Evolutionary conservation across 1,140 invertebrate genomes (phyloP).

Genomic region (Brachionus calyciflorus): DNA sequence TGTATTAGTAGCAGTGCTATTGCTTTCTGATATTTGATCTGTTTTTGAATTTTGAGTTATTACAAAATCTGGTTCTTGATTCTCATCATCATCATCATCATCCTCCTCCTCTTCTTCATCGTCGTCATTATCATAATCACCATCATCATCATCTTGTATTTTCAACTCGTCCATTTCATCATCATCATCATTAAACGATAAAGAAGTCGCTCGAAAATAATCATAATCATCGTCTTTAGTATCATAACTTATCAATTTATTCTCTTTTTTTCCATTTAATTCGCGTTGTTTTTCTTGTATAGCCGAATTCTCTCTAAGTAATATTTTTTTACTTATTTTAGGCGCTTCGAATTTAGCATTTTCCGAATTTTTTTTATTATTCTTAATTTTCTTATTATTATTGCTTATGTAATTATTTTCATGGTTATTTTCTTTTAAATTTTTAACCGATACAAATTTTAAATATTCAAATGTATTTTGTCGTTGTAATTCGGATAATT

Average conservation of each 20-base stretch:
- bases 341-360: not conserved
- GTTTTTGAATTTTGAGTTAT: constrained; percentile 20
- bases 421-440: constrained; percentile 16
- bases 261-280: not conserved
- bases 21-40: constrained; percentile 17
- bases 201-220: not conserved
- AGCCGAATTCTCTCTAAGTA: not conserved
- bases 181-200: not conserved
- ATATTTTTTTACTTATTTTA: constrained; percentile 21
- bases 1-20: too few species aligned
- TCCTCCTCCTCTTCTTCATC: constrained; percentile 9
- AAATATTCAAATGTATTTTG: constrained; percentile 41
- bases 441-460: constrained; percentile 29
- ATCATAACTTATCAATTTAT: not conserved
- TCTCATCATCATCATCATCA: constrained; percentile 22
- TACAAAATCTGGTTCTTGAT: constrained; percentile 14
- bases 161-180: not conserved
- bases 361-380: not conserved
- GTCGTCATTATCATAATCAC: constrained; percentile 3
- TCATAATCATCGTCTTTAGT: not conserved
- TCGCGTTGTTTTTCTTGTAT: not conserved
- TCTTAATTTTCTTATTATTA: too few species aligned
- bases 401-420: not conserved
- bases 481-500: constrained; percentile 7
- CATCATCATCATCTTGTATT: not conserved